Base-by-base conservation (phyloP, 2,888 invertebrate species). In the Therioaphis trifolii region DNA sequence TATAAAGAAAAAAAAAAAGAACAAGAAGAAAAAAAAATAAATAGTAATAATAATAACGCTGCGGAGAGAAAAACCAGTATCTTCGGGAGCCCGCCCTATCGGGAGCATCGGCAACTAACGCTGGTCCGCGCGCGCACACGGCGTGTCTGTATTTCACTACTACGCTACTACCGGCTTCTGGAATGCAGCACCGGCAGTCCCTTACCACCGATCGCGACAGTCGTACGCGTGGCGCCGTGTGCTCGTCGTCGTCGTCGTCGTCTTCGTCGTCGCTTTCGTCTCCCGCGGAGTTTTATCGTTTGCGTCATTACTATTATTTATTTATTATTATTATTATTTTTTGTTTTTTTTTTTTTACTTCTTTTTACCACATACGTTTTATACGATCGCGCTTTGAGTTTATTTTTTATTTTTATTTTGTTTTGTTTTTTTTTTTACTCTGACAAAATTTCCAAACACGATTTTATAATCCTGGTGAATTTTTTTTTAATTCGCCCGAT, bases 31-130 rank as follows among this genome's bases (percentile, higher is more conserved):
- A 43, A 27, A 27, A 40, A 49, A 43, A 15, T 21, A 27, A 58
- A 61, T 40, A 21, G n/a, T 63, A 78, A 68, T 66, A 66, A 66
- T 68, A 68, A 78, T 78, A 68, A 40, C 35, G 35, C 35, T 35
- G 35, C 3, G 35, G 35, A 3, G 35, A 3, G 35, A 11, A 52
- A 78, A 66, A 78, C 78, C 66, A 68, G 77, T 77, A 77, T 46
- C 40, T 61, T 21, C 21, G 58, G 27, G 69, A 71, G 68, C 43
- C 79, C 79, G 79, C 79, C 79, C 79, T 71, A 58, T 71, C 79
- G 79, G 79, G 79, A 80, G 79, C 79, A 29, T 46, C 79, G 79
- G 69, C 29, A 71, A 80, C 79, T 80, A 71, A 78, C 24, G 35
- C 35, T 35, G 35, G 35, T 35, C 35, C 35, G 35, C 79, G 68